Conservation (phyloP, 2,888 invertebrate genomes). For the Eristalis arbustorum region DNA sequence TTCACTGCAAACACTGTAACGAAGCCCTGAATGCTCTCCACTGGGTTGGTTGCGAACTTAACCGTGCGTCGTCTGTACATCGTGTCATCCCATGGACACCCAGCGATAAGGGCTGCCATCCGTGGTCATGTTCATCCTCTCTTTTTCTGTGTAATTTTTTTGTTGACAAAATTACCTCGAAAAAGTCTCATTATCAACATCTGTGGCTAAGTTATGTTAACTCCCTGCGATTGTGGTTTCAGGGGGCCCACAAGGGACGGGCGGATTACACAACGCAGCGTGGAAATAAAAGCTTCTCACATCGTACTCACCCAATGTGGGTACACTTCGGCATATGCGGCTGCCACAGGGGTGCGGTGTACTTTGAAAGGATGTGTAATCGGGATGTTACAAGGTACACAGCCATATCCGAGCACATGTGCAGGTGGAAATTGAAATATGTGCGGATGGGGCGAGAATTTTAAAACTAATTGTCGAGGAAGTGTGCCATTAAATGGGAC, state of each 20-base stretch:
- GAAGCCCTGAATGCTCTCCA: background rate
- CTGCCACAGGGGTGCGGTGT: background rate
- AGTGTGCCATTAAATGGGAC: background rate
- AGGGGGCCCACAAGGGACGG: background rate
- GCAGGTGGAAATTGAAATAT: background rate
- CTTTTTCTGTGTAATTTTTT: background rate
- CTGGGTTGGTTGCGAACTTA: background rate
- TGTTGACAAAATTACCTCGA: background rate
- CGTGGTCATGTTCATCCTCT: background rate
- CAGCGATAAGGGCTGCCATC: background rate
- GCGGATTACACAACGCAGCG: background rate
- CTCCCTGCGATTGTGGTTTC: background rate
- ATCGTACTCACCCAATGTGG: conserved; percentile 3
- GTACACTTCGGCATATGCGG: background rate
- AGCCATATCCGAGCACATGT: background rate
- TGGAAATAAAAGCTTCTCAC: conserved; percentile 8
- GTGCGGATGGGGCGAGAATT: background rate
- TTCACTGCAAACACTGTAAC: background rate
- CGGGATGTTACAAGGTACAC: background rate
- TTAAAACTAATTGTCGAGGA: background rate
- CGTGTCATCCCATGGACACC: background rate
- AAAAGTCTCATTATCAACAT: conserved; percentile 30
- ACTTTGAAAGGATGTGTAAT: background rate
- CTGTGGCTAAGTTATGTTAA: conserved; percentile 12
- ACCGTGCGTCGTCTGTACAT: background rate